Evolutionary conservation across 2,888 invertebrate genomes (phyloP), one percentile per base, ranked within the genome.

Genomic region (Phoenoteleia sp.): DNA sequence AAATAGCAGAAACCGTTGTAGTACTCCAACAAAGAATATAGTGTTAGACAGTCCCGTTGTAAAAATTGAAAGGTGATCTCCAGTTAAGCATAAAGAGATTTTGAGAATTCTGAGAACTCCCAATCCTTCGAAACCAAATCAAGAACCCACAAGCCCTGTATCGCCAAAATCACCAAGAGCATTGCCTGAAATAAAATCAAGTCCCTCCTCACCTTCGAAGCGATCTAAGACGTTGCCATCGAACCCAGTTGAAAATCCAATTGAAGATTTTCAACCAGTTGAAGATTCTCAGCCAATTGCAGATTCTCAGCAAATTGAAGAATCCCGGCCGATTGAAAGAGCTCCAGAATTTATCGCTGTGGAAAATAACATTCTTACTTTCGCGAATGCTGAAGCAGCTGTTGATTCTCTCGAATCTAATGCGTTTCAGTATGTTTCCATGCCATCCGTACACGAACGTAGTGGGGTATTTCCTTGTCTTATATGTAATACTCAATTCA

Each of bases 401-500:
- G 42, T 42, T 15, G 15, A 17, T 42, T 2, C 42, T 4, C 15
- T 15, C 42, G 15, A 47, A 47, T 21, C 19, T 17, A 23, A 60
- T 15, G n/a, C n/a, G n/a, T n/a, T n/a, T n/a, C n/a, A 21, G 21
- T 17, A 23, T 39, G 60, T 27, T 6, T 13, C 60, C 5, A 13
- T 4, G 2, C n/a, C 15, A 39, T 15, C n/a, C 15, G n/a, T 11
- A 23, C 1, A n/a, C 5, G 27, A 52, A 52, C 52, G 23, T 56
- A 29, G n/a, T 15, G 15, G 7, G 11, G n/a, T 58, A 6, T 85
- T 17, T 21, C 86, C 86, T 0, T 86, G 86, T 60, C 2, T 0
- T 2, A 36, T 75, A 21, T 86, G 86, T 29, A 58, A 81, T 2
- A 79, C 83, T 0, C 60, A 84, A n/a, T 86, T 86, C 23, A 80